A percentile compares a stretch with the other conserved stretches of the same genome.
Conservation (phyloP, 2,797 vertebrate species). For the Catharus ustulatus region DNA sequence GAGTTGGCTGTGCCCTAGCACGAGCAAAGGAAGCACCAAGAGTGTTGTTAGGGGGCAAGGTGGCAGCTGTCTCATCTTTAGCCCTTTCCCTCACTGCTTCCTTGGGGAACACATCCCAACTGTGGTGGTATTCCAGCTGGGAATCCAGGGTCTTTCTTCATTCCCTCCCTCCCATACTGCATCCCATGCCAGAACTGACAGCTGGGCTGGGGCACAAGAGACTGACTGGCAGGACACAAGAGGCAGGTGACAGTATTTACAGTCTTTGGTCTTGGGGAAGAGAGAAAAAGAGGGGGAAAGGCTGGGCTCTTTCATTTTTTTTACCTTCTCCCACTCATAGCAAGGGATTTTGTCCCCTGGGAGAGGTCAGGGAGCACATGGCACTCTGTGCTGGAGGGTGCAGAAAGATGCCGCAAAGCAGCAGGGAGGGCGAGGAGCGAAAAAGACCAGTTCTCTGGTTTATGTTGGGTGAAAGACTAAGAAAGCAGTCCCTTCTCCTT, state of each 20-base stretch:
- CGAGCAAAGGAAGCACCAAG: not conserved
- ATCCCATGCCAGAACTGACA: not conserved
- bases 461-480: constrained; percentile 55
- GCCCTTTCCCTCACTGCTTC: not conserved
- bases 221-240: not conserved
- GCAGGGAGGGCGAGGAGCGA: constrained; percentile 26
- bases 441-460: constrained; percentile 50
- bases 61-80: not conserved
- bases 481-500: constrained; percentile 64
- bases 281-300: not conserved
- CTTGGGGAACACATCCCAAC: not conserved
- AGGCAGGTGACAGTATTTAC: constrained; percentile 69
- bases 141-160: not conserved
- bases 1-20: not conserved
- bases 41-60: not conserved
- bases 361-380: not conserved
- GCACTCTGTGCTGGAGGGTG: constrained; percentile 12
- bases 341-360: not conserved
- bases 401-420: constrained; percentile 18
- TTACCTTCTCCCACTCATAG: not conserved
- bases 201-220: not conserved
- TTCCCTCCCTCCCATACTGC: not conserved
- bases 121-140: not conserved
- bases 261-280: constrained; percentile 72
- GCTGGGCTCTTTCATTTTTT: not conserved